phyloP scores from a whole-genome alignment of 2,797 vertebrate genomes.

The Ctenosaura bakeri region DNA sequence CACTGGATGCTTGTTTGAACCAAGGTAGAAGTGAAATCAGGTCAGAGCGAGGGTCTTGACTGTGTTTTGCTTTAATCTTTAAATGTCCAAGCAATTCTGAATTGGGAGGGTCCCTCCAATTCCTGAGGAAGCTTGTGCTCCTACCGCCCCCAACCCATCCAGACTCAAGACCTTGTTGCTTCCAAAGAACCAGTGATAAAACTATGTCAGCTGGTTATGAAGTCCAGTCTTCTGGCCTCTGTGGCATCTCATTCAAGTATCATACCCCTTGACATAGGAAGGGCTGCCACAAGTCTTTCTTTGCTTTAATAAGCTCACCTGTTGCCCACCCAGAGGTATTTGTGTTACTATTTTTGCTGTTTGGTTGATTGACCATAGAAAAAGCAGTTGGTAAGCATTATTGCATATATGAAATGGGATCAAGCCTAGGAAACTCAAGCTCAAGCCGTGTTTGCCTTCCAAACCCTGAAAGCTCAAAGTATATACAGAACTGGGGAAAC shows the following conservation, averaged over 20 bases:
- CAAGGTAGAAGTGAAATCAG: neutral
- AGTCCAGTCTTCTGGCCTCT: neutral
- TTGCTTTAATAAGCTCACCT: neutral
- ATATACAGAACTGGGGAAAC: neutral
- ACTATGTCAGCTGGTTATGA: neutral
- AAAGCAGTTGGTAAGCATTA: slow-evolving; percentile 3
- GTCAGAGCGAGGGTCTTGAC: neutral
- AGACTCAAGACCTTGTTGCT: neutral
- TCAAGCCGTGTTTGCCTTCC: neutral
- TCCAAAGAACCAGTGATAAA: neutral
- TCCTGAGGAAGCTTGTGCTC: neutral
- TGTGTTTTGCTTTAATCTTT: neutral
- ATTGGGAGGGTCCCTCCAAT: neutral
- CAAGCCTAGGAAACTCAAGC: neutral
- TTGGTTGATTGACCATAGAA: neutral
- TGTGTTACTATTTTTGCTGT: neutral
- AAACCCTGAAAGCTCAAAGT: neutral
- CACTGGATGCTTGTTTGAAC: neutral
- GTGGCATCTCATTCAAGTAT: neutral
- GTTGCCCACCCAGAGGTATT: neutral
- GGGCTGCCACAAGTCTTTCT: neutral
- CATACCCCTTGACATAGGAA: neutral
- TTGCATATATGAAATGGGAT: neutral
- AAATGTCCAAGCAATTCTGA: neutral
- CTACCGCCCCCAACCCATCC: too few relatives aligned